phyloP scores from a whole-genome alignment of 2,797 vertebrate genomes.

The Meda fulgida region DNA sequence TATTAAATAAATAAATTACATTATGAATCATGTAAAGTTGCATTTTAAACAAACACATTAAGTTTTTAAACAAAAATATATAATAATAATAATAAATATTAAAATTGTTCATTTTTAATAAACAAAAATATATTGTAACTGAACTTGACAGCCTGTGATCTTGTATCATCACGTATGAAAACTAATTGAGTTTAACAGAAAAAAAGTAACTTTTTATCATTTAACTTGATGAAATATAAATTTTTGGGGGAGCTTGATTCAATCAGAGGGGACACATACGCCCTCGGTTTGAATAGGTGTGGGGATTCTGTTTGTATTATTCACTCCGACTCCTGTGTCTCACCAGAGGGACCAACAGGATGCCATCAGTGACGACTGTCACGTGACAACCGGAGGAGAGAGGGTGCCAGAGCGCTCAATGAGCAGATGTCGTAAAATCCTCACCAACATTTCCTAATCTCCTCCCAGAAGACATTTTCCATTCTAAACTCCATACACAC shows the following conservation, averaged over 20 bases:
- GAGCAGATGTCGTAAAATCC: conserved; percentile 47
- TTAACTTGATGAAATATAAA: neutral
- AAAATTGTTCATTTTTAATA: neutral
- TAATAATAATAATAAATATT: neutral
- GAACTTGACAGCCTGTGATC: neutral
- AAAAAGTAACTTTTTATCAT: neutral
- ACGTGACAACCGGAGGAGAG: conserved; percentile 19
- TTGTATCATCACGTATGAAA: neutral
- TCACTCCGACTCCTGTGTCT: neutral
- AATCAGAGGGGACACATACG: neutral
- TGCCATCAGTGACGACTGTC: neutral
- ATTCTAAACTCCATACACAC: conserved; percentile 43
- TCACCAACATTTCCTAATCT: conserved; percentile 25
- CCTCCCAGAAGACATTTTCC: conserved; percentile 27
- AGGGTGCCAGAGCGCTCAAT: conserved; percentile 14
- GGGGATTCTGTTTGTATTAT: neutral
- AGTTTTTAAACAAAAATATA: no score
- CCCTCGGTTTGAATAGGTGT: neutral
- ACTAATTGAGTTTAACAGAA: neutral
- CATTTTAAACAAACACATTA: no score
- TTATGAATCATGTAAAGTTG: no score
- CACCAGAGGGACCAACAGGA: conserved; percentile 3
- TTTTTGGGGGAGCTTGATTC: neutral
- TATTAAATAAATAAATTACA: neutral
- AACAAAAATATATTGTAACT: no score